phyloP scores from a whole-genome alignment of 2,888 invertebrate genomes.

The Parochlus steinenii region DNA sequence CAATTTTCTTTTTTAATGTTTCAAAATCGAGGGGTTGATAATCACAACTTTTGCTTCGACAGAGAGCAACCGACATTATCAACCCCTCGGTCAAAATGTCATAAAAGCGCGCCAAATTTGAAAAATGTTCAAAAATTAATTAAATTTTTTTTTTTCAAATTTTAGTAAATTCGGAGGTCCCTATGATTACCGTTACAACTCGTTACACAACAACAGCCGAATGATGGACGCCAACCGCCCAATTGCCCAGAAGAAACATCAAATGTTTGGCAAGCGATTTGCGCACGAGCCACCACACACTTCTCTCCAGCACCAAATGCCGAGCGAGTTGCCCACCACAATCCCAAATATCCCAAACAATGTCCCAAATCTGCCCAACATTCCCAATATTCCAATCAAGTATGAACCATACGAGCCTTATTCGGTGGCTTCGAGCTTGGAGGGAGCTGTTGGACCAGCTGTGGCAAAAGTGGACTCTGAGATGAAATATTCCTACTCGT shows the following conservation, averaged over 20 bases:
- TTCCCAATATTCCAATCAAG: conserved; percentile 30
- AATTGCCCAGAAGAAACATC: conserved; percentile 79
- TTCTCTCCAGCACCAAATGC: neutral
- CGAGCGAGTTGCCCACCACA: conserved; percentile 6
- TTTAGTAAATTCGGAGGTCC: conserved; percentile 34
- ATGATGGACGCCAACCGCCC: conserved; percentile 38
- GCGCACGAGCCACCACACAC: conserved; percentile 41
- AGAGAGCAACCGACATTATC: neutral
- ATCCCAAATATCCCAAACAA: conserved; percentile 3
- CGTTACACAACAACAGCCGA: conserved; percentile 27
- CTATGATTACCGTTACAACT: conserved; percentile 52
- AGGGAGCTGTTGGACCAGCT: conserved; percentile 22
- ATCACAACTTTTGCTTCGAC: too few species aligned
- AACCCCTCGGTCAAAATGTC: too few species aligned
- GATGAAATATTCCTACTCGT: conserved; percentile 50
- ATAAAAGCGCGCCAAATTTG: neutral
- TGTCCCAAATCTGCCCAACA: neutral
- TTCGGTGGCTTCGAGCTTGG: conserved; percentile 20
- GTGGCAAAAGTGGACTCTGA: conserved; percentile 33
- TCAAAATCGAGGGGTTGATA: too few species aligned
- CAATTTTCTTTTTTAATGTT: conserved; percentile 14
- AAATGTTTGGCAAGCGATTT: conserved; percentile 79
- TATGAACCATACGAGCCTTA: conserved; percentile 37
- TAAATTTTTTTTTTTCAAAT: conserved; percentile 1
- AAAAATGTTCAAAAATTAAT: neutral